These are phyloP conservation scores for Erethizon dorsatum DNA, from an alignment of 2,797 vertebrate genomes.

Conservation along the genomic window DNA sequence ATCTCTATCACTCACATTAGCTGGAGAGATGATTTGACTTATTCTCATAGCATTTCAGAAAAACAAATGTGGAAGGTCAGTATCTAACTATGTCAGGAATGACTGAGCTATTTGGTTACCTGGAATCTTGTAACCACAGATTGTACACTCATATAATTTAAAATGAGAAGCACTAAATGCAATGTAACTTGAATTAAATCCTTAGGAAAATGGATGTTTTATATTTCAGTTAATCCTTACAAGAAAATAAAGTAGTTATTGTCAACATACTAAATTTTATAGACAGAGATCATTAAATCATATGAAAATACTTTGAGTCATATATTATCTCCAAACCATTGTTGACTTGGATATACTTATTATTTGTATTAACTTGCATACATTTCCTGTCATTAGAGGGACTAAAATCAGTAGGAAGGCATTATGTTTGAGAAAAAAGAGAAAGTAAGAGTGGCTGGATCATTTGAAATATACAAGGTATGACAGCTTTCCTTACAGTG, in stretches of 20 bases:
- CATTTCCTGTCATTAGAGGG: constrained; percentile 35
- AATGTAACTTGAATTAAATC: background rate
- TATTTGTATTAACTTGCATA: constrained; percentile 42
- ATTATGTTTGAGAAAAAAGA: constrained; percentile 38
- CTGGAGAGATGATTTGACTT: background rate
- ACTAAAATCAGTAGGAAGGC: constrained; percentile 62
- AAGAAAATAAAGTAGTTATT: background rate
- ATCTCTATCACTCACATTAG: background rate
- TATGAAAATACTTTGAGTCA: constrained; percentile 54
- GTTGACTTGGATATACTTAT: background rate
- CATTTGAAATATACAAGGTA: constrained; percentile 46
- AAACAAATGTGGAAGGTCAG: background rate
- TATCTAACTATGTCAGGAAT: constrained; percentile 18
- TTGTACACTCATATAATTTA: background rate
- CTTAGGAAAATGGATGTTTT: background rate
- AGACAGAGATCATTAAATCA: background rate
- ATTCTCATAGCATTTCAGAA: background rate
- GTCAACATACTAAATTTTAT: background rate
- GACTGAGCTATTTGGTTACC: background rate
- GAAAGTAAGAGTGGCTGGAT: background rate
- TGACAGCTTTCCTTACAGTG: constrained; percentile 59
- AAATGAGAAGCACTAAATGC: background rate
- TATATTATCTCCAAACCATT: background rate
- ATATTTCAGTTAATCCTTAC: constrained; percentile 49
- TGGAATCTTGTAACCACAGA: background rate